Evolutionary conservation across 1,140 invertebrate genomes (phyloP).

Genomic region (Cyclina sinensis): DNA sequence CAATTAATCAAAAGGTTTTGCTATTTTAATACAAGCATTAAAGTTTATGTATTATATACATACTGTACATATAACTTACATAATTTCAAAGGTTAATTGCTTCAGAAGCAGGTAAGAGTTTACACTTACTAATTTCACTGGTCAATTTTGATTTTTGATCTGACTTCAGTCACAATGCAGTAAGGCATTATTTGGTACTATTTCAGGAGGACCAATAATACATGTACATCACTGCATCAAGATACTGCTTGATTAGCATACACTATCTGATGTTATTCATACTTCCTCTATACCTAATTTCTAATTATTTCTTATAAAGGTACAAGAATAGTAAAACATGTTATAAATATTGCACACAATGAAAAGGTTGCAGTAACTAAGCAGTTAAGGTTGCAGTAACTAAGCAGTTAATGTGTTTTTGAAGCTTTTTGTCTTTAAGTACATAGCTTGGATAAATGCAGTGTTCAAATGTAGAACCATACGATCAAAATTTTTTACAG

Average conservation of each 20-base stretch:
- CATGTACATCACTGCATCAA: not conserved
- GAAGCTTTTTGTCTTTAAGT: no score
- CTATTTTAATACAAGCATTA: constrained; percentile 5
- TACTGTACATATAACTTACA: not conserved
- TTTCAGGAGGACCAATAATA: not conserved
- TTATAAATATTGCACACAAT: constrained; percentile 39
- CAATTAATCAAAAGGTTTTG: not conserved
- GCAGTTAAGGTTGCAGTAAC: no score
- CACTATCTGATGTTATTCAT: not conserved
- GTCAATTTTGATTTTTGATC: not conserved
- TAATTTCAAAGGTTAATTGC: not conserved
- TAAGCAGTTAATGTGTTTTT: no score
- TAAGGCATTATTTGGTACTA: not conserved
- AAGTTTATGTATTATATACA: constrained; percentile 20
- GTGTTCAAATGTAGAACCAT: no score
- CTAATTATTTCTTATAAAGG: constrained; percentile 24
- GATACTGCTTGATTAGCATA: not conserved
- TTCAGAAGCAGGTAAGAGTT: not conserved
- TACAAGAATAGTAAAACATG: constrained; percentile 17
- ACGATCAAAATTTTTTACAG: not conserved
- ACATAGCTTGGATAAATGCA: no score
- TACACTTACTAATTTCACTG: not conserved
- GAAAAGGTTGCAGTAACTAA: not conserved
- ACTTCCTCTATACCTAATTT: not conserved
- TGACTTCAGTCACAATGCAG: no score